phyloP scores from a whole-genome alignment of 2,888 invertebrate genomes.

The Aleiodes alternator region DNA sequence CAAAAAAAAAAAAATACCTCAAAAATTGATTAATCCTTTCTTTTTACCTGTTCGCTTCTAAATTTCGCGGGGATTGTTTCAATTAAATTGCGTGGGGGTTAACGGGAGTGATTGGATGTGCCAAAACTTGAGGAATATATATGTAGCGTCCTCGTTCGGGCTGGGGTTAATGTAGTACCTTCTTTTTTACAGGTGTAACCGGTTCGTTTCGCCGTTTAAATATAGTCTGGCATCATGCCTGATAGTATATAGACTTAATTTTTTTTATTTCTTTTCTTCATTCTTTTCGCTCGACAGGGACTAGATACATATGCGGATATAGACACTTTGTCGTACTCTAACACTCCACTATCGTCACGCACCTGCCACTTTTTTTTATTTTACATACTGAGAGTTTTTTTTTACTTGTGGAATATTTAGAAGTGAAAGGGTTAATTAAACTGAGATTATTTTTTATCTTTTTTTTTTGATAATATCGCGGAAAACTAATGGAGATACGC shows the following conservation, averaged over 20 bases:
- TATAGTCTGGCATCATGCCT: conserved; percentile 71
- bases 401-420: background rate
- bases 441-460: background rate
- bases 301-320: conserved; percentile 48
- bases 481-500: too few species aligned
- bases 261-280: conserved; percentile 64
- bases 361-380: conserved; percentile 38
- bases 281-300: conserved; percentile 33
- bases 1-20: too few species aligned
- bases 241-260: conserved; percentile 64
- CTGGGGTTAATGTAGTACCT: conserved; percentile 32
- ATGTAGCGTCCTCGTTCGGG: conserved; percentile 32
- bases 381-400: conserved; percentile 11
- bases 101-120: background rate
- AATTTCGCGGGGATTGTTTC: too few species aligned
- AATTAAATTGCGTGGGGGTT: background rate
- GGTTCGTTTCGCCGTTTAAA: conserved; percentile 68
- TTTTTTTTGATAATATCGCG: too few species aligned
- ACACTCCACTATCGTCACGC: conserved; percentile 43
- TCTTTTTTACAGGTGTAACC: conserved; percentile 66
- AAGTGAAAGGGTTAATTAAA: background rate
- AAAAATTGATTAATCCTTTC: too few species aligned
- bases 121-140: conserved; percentile 29
- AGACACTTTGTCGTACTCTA: conserved; percentile 35
- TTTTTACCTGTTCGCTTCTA: too few species aligned